Conservation (phyloP, 2,888 invertebrate species). For the Acanthosoma haemorrhoidale region DNA sequence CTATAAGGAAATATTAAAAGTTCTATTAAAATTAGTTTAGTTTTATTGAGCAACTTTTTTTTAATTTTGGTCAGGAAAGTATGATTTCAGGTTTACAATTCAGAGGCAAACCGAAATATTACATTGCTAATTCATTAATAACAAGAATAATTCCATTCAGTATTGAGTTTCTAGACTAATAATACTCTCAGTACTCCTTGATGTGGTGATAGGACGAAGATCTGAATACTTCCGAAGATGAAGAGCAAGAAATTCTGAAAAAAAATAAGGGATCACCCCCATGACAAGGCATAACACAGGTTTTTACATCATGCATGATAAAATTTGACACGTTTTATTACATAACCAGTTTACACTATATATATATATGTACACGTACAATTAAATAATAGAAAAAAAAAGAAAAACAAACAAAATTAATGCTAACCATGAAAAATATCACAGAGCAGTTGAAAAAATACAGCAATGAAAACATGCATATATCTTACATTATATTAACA, state of each 20-base stretch:
- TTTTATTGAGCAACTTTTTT: too few relatives aligned
- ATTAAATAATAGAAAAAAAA: neutral
- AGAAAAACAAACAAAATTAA: constrained; percentile 5
- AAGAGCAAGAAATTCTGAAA: constrained; percentile 20
- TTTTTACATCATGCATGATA: constrained; percentile 20
- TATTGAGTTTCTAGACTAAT: constrained; percentile 31
- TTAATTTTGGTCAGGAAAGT: too few relatives aligned
- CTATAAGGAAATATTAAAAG: too few relatives aligned
- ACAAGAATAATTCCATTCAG: neutral
- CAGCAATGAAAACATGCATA: constrained; percentile 8
- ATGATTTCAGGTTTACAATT: too few relatives aligned
- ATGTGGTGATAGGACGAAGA: constrained; percentile 20
- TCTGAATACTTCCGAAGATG: constrained; percentile 15
- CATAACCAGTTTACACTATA: neutral
- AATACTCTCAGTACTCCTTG: constrained; percentile 31
- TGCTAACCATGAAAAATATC: neutral
- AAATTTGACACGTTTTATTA: constrained; percentile 10
- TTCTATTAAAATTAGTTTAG: too few relatives aligned
- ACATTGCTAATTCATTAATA: neutral
- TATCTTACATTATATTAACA: neutral
- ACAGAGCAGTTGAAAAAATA: constrained; percentile 8
- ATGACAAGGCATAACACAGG: constrained; percentile 17
- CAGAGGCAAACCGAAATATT: too few relatives aligned
- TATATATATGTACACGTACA: constrained; percentile 8
- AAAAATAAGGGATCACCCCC: constrained; percentile 11